phyloP scores from a whole-genome alignment of 2,113 vertebrate genomes.

The Syngnathoides biaculeatus region DNA sequence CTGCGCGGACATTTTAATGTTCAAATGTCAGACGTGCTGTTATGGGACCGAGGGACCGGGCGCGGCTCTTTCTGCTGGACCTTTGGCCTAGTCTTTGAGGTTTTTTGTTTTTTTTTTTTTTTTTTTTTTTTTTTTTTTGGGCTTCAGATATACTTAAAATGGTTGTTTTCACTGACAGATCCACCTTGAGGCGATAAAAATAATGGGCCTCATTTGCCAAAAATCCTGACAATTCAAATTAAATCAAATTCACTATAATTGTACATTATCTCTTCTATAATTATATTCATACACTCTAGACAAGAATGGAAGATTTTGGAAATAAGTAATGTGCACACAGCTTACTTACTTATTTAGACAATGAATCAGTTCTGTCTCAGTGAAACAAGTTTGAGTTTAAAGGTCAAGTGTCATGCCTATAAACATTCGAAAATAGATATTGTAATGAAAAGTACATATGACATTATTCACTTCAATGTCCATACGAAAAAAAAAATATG shows the following conservation, averaged over 20 bases:
- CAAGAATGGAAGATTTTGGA: neutral
- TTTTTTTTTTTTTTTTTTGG: neutral
- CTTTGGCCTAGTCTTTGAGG: neutral
- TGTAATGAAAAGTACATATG: no score
- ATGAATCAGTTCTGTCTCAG: neutral
- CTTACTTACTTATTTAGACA: neutral
- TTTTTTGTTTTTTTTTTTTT: neutral
- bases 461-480: no score
- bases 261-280: neutral
- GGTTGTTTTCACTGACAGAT: constrained; percentile 21
- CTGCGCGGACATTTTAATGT: neutral
- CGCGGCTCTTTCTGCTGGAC: constrained; percentile 34
- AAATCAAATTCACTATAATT: neutral
- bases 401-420: no score
- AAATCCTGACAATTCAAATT: neutral
- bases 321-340: neutral
- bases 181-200: neutral
- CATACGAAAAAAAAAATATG: no score
- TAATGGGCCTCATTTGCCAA: neutral
- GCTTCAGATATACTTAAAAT: constrained; percentile 19
- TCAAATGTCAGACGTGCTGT: constrained; percentile 11
- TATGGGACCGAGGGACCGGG: constrained; percentile 37
- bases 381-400: neutral
- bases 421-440: no score
- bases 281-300: neutral